Conservation (phyloP, 1,140 invertebrate genomes). For the Bombus huntii region DNA sequence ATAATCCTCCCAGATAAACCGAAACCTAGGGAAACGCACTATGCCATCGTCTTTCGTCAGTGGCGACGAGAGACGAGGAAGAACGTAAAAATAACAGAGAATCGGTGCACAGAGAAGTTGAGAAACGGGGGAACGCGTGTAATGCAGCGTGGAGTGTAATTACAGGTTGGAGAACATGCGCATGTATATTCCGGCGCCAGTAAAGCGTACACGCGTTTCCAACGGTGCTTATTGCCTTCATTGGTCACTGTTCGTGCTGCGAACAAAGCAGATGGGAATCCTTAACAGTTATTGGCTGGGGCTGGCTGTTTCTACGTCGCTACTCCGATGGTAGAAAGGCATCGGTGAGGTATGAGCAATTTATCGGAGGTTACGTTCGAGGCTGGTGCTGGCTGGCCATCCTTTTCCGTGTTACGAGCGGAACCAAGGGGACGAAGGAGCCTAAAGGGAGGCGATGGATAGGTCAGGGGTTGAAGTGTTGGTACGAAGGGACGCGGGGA, state of each 20-base stretch:
- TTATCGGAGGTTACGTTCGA: conserved; percentile 67
- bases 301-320: conserved; percentile 10
- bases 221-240: conserved; percentile 67
- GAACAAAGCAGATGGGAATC: conserved; percentile 75
- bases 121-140: conserved; percentile 21
- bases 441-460: conserved; percentile 12
- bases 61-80: not conserved
- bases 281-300: conserved; percentile 75
- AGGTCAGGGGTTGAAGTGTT: conserved; percentile 18
- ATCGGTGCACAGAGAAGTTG: no score
- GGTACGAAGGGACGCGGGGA: not conserved
- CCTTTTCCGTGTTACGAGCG: conserved; percentile 17
- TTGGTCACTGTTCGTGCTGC: conserved; percentile 60
- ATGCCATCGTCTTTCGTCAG: not conserved
- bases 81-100: not conserved
- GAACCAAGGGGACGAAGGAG: conserved; percentile 12
- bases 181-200: conserved; percentile 21
- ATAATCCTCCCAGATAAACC: conserved; percentile 1
- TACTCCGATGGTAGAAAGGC: not conserved
- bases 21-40: not conserved
- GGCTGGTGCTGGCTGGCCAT: conserved; percentile 11
- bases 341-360: conserved; percentile 48
- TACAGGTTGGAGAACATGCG: conserved; percentile 40
- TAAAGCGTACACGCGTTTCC: conserved; percentile 52
- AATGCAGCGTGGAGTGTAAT: conserved; percentile 65